Conservation (phyloP, 2,797 vertebrate genomes). For the Alectoris magna region DNA sequence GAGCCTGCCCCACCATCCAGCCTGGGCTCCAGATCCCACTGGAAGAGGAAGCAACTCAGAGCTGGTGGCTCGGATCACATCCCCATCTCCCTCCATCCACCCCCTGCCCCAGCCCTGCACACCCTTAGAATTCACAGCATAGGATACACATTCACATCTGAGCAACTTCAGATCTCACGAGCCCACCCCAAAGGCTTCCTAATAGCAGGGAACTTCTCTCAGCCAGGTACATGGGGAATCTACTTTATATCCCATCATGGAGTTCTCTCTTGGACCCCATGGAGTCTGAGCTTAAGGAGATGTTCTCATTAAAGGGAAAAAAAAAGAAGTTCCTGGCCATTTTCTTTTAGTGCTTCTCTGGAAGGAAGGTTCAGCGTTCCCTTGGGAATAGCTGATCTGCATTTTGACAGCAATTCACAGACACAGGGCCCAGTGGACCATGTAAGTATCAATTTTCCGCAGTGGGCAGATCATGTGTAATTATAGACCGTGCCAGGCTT, state of each 20-base stretch:
- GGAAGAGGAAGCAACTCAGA: neutral
- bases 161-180: neutral
- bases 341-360: neutral
- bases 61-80: neutral
- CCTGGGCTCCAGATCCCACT: neutral
- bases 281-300: neutral
- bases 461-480: conserved; percentile 63
- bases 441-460: conserved; percentile 69
- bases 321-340: neutral
- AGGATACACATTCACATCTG: neutral
- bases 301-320: neutral
- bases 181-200: neutral
- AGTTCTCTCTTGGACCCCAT: neutral
- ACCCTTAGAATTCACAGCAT: neutral
- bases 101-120: neutral
- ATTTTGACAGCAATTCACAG: conserved; percentile 61
- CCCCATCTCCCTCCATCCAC: neutral
- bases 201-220: neutral
- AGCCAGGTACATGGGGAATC: rapidly evolving
- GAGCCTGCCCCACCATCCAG: too few species aligned
- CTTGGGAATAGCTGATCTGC: conserved; percentile 57
- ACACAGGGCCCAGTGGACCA: conserved; percentile 48
- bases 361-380: neutral
- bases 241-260: neutral
- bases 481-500: conserved; percentile 60